A percentile compares a stretch with the other conserved stretches of the same genome.
phyloP scores from a whole-genome alignment of 2,888 invertebrate genomes.

The Beris morrisii region DNA sequence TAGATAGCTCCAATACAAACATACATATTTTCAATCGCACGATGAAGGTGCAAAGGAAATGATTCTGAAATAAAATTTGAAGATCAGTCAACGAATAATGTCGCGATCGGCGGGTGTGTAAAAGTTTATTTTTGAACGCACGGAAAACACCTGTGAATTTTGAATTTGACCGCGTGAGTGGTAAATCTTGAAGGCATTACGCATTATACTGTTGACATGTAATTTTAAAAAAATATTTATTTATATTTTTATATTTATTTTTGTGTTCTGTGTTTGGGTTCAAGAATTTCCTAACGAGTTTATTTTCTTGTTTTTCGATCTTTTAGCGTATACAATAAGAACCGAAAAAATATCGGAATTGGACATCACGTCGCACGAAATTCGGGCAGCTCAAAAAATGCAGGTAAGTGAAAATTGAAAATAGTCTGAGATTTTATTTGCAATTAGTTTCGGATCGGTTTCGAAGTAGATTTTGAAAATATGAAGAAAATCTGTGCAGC shows the following conservation, averaged over 20 bases:
- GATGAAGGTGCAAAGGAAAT: constrained; percentile 21
- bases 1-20: no score
- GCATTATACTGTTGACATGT: no score
- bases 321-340: constrained; percentile 22
- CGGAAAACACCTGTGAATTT: constrained; percentile 27
- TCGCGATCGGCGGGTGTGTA: neutral
- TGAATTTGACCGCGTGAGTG: no score
- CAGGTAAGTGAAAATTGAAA: constrained; percentile 33
- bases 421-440: neutral
- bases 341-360: constrained; percentile 28
- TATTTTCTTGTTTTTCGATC: neutral
- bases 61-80: constrained; percentile 8
- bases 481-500: no score
- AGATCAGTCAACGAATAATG: constrained; percentile 19
- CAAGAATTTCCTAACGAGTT: neutral
- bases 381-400: constrained; percentile 28
- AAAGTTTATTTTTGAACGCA: constrained; percentile 11
- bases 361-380: constrained; percentile 25
- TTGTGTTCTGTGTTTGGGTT: neutral
- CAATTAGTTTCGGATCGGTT: neutral
- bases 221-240: no score
- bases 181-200: no score
- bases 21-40: no score
- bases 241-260: neutral
- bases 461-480: no score